phyloP scores from a whole-genome alignment of 92 coral and sea anemone genomes.

The Phenganax subtilis region DNA sequence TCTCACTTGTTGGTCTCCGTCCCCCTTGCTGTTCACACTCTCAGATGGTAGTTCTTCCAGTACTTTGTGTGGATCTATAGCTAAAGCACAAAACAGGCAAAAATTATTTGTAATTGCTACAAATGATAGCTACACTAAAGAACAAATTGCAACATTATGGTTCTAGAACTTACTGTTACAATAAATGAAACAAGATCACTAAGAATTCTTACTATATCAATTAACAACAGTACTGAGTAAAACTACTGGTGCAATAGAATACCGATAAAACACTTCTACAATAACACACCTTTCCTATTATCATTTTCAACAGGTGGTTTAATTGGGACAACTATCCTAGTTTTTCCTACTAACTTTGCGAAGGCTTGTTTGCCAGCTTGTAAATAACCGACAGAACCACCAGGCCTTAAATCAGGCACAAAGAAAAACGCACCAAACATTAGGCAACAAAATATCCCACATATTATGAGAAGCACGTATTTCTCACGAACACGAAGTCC shows the following conservation, averaged over 20 bases:
- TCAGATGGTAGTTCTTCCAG: neutral
- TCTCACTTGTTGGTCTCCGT: conserved; percentile 56
- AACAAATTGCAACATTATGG: neutral
- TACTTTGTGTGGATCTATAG: neutral
- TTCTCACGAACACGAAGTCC: conserved; percentile 94
- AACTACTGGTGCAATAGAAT: neutral
- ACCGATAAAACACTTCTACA: neutral
- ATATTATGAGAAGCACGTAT: conserved; percentile 83
- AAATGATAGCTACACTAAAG: neutral
- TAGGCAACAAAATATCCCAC: conserved; percentile 77
- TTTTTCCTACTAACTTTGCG: conserved; percentile 58
- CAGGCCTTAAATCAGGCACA: conserved; percentile 85
- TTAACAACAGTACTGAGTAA: too few species aligned
- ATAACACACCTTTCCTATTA: conserved; percentile 5
- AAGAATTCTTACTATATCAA: too few species aligned
- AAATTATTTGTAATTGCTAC: neutral
- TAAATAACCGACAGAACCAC: conserved; percentile 47
- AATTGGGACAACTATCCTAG: conserved; percentile 55
- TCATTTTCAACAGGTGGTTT: conserved; percentile 60
- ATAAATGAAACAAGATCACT: too few species aligned
- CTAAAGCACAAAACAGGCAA: neutral
- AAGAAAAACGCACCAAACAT: conserved; percentile 98
- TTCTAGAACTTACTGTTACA: neutral
- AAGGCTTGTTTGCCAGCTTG: conserved; percentile 83
- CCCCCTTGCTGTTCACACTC: conserved; percentile 31